A percentile compares a stretch with the other conserved stretches of the same genome.
These are phyloP conservation scores for Taeniopygia guttata DNA, from an alignment of 2,797 vertebrate genomes.

Conservation along the genomic window DNA sequence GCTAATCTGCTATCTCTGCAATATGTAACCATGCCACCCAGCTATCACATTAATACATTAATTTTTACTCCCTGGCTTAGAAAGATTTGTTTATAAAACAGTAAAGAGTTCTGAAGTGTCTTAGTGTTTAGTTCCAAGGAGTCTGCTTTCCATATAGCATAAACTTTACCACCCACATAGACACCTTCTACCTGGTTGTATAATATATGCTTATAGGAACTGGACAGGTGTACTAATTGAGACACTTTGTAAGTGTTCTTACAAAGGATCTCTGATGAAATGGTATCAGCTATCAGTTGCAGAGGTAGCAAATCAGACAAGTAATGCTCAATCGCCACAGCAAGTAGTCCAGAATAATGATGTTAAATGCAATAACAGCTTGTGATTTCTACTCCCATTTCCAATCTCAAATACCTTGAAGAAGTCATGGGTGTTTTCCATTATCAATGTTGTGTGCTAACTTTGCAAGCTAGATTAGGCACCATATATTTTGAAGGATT, in stretches of 20 bases:
- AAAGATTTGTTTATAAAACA: neutral
- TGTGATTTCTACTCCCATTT: neutral
- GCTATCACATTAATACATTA: accelerated
- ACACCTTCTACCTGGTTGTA: neutral
- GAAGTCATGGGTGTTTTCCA: neutral
- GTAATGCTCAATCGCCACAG: neutral
- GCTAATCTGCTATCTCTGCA: neutral
- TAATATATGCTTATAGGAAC: neutral
- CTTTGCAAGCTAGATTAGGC: neutral
- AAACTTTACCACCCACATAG: neutral
- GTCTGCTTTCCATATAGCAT: neutral
- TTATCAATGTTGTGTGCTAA: neutral
- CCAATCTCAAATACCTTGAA: neutral
- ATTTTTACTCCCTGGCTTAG: neutral
- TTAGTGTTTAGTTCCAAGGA: neutral
- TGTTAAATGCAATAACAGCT: neutral
- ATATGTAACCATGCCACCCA: neutral
- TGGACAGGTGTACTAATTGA: neutral
- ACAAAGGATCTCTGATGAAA: neutral
- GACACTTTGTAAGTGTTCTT: neutral
- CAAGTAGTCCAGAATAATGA: neutral
- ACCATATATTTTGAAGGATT: neutral
- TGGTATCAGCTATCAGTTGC: neutral
- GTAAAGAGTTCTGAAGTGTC: neutral
- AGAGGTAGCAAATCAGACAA: neutral